Evolutionary conservation across 2,113 vertebrate species (phyloP).

Genomic region (Platycercus adscitus): DNA sequence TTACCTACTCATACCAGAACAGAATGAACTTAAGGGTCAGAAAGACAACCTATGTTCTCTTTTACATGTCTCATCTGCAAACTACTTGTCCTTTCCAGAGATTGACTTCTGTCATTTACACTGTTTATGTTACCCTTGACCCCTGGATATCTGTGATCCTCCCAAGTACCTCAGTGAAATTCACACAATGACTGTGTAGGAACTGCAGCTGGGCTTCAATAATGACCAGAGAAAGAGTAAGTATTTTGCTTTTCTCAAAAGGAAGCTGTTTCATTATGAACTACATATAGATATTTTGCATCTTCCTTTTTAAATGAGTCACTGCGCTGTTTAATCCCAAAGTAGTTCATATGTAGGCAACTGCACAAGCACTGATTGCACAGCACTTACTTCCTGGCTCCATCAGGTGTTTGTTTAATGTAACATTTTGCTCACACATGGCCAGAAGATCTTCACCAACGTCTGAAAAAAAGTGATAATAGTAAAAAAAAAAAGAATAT

Average conservation of each 20-base stretch:
- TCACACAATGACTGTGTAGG: background rate
- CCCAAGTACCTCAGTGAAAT: background rate
- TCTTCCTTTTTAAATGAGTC: background rate
- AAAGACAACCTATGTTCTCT: background rate
- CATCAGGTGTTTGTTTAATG: constrained; percentile 80
- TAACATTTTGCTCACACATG: constrained; percentile 89
- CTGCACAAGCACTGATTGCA: background rate
- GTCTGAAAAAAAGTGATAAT: constrained; percentile 76
- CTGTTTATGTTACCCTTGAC: background rate
- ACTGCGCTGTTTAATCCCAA: background rate
- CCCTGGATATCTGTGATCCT: background rate
- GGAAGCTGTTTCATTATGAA: background rate
- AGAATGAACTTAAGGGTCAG: background rate
- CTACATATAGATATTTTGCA: background rate
- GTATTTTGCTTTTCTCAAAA: background rate
- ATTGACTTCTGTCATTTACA: background rate
- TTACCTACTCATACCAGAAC: background rate
- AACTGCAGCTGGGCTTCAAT: background rate
- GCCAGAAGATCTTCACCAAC: constrained; percentile 89
- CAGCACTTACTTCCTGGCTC: constrained; percentile 75
- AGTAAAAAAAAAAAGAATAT: background rate
- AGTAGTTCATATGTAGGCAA: background rate
- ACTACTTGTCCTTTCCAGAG: background rate
- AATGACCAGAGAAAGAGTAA: background rate
- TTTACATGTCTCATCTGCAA: background rate